phyloP scores from a whole-genome alignment of 2,797 vertebrate genomes.

The Loriculus beryllinus region DNA sequence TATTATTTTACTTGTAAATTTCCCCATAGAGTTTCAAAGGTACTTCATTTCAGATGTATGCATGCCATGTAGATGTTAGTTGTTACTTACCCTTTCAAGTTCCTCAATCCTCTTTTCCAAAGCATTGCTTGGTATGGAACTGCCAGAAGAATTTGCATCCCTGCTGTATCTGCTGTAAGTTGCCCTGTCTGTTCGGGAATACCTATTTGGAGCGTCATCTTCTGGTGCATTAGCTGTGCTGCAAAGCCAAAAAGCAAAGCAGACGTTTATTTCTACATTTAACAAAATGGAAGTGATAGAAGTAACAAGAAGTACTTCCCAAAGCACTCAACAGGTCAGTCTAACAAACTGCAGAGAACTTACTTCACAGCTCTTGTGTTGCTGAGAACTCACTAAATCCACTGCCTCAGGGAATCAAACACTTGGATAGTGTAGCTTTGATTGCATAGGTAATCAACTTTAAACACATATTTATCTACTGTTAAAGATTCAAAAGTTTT shows the following conservation, averaged over 20 bases:
- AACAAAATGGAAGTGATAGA: not conserved
- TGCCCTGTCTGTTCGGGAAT: constrained; percentile 76
- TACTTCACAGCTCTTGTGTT: not conserved
- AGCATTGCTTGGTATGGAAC: constrained; percentile 66
- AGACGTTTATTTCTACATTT: not conserved
- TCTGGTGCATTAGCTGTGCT: constrained; percentile 77
- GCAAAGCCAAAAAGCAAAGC: constrained; percentile 17
- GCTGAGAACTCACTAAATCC: not conserved
- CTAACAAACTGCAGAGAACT: not conserved
- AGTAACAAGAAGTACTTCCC: not conserved
- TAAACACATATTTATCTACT: not conserved
- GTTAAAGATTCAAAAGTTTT: not conserved
- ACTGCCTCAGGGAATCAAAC: not conserved
- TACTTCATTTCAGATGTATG: not conserved
- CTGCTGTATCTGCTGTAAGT: constrained; percentile 77
- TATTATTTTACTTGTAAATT: not conserved
- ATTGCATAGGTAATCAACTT: not conserved
- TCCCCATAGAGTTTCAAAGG: not conserved
- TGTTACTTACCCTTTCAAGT: constrained; percentile 86
- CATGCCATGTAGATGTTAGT: not conserved
- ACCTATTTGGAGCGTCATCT: constrained; percentile 80
- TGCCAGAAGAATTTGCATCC: constrained; percentile 76
- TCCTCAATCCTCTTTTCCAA: constrained; percentile 93
- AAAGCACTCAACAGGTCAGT: not conserved
- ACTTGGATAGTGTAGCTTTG: not conserved